These are phyloP conservation scores for Caenorhabditis sp. DNA, from an alignment of 2,888 invertebrate genomes.

Conservation along the genomic window DNA sequence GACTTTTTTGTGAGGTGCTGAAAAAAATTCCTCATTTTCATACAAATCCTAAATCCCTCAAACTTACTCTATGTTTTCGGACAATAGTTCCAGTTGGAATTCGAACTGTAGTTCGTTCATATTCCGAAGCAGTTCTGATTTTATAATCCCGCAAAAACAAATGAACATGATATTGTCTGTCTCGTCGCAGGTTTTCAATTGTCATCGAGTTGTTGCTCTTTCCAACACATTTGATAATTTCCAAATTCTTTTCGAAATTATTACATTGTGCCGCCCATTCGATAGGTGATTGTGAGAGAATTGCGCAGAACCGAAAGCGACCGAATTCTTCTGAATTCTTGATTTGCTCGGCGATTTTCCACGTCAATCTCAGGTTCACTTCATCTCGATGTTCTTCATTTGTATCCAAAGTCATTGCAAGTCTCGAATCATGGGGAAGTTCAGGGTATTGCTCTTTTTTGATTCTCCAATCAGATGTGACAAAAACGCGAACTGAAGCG, in stretches of 20 bases:
- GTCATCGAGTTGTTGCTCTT: constrained; percentile 48
- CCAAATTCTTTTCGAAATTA: constrained; percentile 55
- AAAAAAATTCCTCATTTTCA: constrained; percentile 15
- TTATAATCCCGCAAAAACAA: constrained; percentile 55
- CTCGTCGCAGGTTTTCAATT: constrained; percentile 42
- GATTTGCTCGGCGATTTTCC: constrained; percentile 44
- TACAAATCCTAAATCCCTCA: constrained; percentile 1
- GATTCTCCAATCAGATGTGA: constrained; percentile 39
- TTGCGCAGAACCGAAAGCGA: constrained; percentile 56
- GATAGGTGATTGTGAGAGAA: constrained; percentile 44
- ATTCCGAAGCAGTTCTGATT: constrained; percentile 49
- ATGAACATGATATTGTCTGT: constrained; percentile 49
- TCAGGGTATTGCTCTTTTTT: constrained; percentile 56
- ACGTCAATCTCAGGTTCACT: constrained; percentile 33
- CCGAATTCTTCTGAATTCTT: constrained; percentile 22
- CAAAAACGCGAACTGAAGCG: constrained; percentile 44
- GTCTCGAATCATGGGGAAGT: constrained; percentile 54
- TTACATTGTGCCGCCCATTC: constrained; percentile 56
- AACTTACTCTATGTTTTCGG: constrained; percentile 9
- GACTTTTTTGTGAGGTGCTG: background rate
- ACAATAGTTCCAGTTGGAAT: constrained; percentile 21
- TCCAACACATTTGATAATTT: constrained; percentile 59
- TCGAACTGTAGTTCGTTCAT: constrained; percentile 36
- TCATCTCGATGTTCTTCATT: constrained; percentile 15
- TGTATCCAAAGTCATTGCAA: constrained; percentile 34